These are phyloP conservation scores for Physella acuta DNA, from an alignment of 1,140 invertebrate species.

Conservation along the genomic window DNA sequence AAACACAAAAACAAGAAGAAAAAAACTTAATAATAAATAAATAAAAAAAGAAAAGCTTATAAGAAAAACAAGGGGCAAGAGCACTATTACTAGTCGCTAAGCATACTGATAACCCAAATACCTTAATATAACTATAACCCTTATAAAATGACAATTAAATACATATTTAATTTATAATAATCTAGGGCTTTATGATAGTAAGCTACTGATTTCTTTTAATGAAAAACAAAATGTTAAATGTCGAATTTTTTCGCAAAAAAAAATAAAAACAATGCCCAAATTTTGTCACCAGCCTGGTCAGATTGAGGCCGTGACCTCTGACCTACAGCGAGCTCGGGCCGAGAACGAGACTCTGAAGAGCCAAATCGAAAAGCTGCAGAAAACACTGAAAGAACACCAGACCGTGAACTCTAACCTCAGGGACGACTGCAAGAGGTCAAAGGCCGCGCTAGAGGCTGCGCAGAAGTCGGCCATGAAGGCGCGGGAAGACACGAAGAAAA, in stretches of 20 bases:
- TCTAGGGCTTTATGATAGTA: no score
- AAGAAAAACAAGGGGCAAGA: no score
- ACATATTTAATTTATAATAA: no score
- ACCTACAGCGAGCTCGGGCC: conserved; percentile 39
- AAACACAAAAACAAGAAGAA: no score
- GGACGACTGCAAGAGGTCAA: conserved; percentile 50
- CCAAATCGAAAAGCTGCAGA: conserved; percentile 44
- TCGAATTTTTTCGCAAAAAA: background rate
- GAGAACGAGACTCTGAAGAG: conserved; percentile 46
- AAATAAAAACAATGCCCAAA: background rate
- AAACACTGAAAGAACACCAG: conserved; percentile 44
- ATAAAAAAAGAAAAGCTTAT: no score
- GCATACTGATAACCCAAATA: no score
- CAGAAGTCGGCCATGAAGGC: conserved; percentile 47
- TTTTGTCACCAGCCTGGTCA: conserved; percentile 34
- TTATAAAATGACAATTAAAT: no score
- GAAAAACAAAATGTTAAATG: no score
- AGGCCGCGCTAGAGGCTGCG: conserved; percentile 44
- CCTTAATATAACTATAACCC: no score
- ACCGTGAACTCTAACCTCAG: conserved; percentile 37
- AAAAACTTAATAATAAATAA: no score
- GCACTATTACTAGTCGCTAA: no score
- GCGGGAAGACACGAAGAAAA: conserved; percentile 41
- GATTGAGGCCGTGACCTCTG: conserved; percentile 43
- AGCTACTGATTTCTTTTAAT: no score